These are phyloP conservation scores for Liodrosophila aerea DNA, from an alignment of 2,888 invertebrate genomes.

Conservation along the genomic window DNA sequence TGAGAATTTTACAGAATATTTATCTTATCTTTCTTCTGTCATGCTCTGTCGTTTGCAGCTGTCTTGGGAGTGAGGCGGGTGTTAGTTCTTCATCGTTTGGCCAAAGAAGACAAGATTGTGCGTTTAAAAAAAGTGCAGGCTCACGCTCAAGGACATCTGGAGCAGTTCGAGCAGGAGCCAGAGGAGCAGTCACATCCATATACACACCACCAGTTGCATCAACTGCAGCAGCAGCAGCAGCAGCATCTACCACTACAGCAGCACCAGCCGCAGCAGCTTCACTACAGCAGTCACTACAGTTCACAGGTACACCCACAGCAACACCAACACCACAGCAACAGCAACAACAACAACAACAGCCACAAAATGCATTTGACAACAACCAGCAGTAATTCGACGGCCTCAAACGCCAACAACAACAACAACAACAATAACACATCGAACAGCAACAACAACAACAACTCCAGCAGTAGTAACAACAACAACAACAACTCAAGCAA, in stretches of 20 bases:
- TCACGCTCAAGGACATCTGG: slow-evolving; percentile 76
- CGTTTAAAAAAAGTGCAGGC: slow-evolving; percentile 73
- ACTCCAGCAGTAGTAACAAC: slow-evolving; percentile 83
- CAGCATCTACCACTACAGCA: slow-evolving; percentile 24
- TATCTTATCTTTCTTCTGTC: no score
- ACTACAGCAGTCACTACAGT: slow-evolving; percentile 28
- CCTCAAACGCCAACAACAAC: slow-evolving; percentile 69
- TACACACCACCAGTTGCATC: slow-evolving; percentile 25
- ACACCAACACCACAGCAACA: slow-evolving; percentile 24
- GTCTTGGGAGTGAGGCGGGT: slow-evolving; percentile 1
- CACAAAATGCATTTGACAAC: slow-evolving; percentile 80
- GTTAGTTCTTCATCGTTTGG: slow-evolving; percentile 15
- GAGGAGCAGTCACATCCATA: slow-evolving; percentile 34
- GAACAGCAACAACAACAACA: slow-evolving; percentile 66
- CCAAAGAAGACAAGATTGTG: slow-evolving; percentile 66
- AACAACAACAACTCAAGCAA: slow-evolving; percentile 74
- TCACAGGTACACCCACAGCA: slow-evolving; percentile 20
- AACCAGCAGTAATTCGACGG: slow-evolving; percentile 65
- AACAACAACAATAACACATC: slow-evolving; percentile 59
- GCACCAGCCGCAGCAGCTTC: slow-evolving; percentile 58
- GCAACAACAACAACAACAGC: slow-evolving; percentile 53
- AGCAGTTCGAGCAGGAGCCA: slow-evolving; percentile 71
- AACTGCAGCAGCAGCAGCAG: slow-evolving; percentile 35
- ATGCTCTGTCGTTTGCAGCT: slow-evolving; percentile 14
- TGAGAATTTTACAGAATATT: no score